Base-by-base conservation (phyloP, 2,113 vertebrate species). In the Delphinapterus leucas region DNA sequence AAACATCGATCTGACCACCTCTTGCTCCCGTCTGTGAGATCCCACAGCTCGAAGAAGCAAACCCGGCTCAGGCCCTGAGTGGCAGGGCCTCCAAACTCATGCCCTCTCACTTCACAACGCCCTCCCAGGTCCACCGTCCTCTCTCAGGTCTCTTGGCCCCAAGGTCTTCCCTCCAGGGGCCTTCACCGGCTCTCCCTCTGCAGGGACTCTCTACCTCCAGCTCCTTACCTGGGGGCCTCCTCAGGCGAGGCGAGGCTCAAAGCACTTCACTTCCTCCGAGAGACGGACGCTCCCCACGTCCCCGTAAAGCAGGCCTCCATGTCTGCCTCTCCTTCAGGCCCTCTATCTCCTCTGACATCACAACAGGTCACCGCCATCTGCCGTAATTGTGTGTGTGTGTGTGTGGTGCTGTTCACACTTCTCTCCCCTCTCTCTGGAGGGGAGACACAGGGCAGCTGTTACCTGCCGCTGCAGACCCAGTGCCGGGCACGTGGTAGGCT, bases 401-500 rank as follows among this genome's bases (percentile, higher is more conserved):
- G 23, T 1, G 36, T 1, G 55, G 76, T 44, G 8, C 23, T 1
- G 11, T 36, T 80, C 33, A 26, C 6, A 4, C 68, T 7, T 20
- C 23, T 15, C 23, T 8, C 21, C 28, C 36, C 36, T 11, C 44
- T 8, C 61, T 44, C 76, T 17, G 23, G 17, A 10, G 12, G 21
- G 49, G 38, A 14, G 1, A 23, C 25, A 13, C 4, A n/a, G 33
- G 68, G 33, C 23, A 47, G 60, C 44, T 2, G 21, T 21, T 17
- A 33, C 6, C 76, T 47, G 58, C 61, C 23, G 5, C 58, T 41
- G 67, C 10, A 26, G 65, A 20, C 49, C 63, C 67, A 7, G 79
- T 14, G 38, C 63, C 3, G 23, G 67, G 55, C 88, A 26, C 7
- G 0, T 0, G 17, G 81, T 0, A 23, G 41, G 61, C 0, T 3